Evolutionary conservation across 2,797 vertebrate genomes (phyloP).

Genomic region (Notoglanidium macrostoma): DNA sequence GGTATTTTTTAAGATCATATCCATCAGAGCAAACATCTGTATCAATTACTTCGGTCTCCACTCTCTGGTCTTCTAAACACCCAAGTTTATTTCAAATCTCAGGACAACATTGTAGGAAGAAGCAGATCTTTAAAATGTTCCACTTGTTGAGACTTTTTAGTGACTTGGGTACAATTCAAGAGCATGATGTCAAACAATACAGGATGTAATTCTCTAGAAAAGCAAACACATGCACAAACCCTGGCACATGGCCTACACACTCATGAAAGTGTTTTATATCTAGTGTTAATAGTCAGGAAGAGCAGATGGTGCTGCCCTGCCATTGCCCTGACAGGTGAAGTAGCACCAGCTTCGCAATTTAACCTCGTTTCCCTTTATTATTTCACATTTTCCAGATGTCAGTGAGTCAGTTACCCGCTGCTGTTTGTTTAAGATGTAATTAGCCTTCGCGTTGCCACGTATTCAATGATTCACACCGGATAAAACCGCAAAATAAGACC

Average conservation of each 20-base stretch:
- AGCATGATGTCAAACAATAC: background rate
- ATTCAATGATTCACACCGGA: background rate
- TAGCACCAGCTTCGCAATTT: background rate
- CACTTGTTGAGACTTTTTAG: background rate
- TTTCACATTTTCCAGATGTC: background rate
- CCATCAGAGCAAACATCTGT: background rate
- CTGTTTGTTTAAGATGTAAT: conserved; percentile 1
- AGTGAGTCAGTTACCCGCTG: background rate
- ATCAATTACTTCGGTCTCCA: background rate
- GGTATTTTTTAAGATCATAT: background rate
- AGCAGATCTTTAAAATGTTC: background rate
- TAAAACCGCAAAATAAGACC: background rate
- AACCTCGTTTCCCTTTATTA: background rate
- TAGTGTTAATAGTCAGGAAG: background rate
- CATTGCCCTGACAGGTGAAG: background rate
- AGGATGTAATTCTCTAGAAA: background rate
- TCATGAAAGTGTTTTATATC: background rate
- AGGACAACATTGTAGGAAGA: background rate
- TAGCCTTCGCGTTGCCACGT: conserved; percentile 5
- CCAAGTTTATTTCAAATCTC: background rate
- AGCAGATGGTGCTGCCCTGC: too few species aligned
- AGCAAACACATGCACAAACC: background rate
- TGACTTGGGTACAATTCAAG: background rate
- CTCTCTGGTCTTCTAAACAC: background rate
- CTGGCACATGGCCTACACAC: background rate